Conservation (phyloP, 1,140 invertebrate genomes). For the Trichonephila clavipes region DNA sequence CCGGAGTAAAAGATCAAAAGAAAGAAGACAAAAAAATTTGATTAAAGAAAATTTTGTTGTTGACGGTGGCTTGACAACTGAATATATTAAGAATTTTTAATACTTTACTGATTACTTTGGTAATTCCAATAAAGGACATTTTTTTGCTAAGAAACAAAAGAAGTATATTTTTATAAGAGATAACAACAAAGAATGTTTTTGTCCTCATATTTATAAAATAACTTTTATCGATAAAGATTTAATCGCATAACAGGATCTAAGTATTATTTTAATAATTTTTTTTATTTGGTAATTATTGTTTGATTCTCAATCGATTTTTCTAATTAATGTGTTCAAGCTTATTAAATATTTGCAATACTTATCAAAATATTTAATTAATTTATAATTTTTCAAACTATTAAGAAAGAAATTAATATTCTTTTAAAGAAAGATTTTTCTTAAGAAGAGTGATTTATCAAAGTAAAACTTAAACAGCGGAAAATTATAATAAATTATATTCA, state of each 20-base stretch:
- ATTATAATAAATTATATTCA: too few relatives aligned
- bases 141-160: not conserved
- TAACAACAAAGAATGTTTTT: not conserved
- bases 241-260: not conserved
- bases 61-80: not conserved
- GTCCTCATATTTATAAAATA: not conserved
- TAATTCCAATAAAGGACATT: not conserved
- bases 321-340: too few relatives aligned
- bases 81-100: conserved; percentile 25
- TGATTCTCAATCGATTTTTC: too few relatives aligned
- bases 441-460: too few relatives aligned
- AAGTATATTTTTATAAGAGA: not conserved
- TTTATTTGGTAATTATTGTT: too few relatives aligned
- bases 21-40: not conserved
- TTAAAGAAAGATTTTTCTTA: too few relatives aligned
- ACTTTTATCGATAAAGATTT: not conserved
- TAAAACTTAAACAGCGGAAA: too few relatives aligned
- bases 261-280: not conserved
- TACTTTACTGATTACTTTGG: not conserved
- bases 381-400: too few relatives aligned
- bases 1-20: not conserved
- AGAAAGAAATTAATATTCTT: too few relatives aligned
- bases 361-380: too few relatives aligned
- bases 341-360: too few relatives aligned
- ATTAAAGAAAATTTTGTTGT: conserved; percentile 10